phyloP scores from a whole-genome alignment of 30 jellyfish, hydroid and myxozoan species.

The Nemopilema nomurai region DNA sequence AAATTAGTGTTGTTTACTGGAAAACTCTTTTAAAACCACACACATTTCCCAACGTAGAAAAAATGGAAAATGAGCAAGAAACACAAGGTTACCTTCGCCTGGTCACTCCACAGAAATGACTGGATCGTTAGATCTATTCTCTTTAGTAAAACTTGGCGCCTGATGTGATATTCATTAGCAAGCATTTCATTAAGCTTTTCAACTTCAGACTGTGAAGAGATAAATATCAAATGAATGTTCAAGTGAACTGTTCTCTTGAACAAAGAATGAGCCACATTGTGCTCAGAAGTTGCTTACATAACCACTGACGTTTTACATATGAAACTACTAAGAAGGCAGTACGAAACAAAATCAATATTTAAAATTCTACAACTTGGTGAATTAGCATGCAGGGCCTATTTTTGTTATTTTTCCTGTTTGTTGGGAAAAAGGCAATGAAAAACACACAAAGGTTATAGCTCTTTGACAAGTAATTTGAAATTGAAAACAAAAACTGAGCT shows the following conservation, averaged over 20 bases:
- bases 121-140: conserved; percentile 92
- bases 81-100: conserved; percentile 61
- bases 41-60: background rate
- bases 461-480: too few species aligned
- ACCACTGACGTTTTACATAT: too few species aligned
- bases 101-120: conserved; percentile 89
- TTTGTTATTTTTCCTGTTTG: too few species aligned
- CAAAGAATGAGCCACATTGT: background rate
- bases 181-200: conserved; percentile 69
- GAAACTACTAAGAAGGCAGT: too few species aligned
- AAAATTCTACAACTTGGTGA: too few species aligned
- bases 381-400: too few species aligned
- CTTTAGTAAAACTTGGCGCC: conserved; percentile 79
- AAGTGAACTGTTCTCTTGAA: background rate
- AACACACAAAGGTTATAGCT: too few species aligned
- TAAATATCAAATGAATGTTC: background rate
- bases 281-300: too few species aligned
- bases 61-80: background rate
- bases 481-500: too few species aligned
- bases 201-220: conserved; percentile 63
- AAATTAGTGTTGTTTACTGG: background rate
- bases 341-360: too few species aligned
- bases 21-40: too few species aligned
- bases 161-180: conserved; percentile 69
- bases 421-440: too few species aligned